These are phyloP conservation scores for Lanistes nyassanus DNA, from an alignment of 1,140 invertebrate genomes.

Conservation along the genomic window DNA sequence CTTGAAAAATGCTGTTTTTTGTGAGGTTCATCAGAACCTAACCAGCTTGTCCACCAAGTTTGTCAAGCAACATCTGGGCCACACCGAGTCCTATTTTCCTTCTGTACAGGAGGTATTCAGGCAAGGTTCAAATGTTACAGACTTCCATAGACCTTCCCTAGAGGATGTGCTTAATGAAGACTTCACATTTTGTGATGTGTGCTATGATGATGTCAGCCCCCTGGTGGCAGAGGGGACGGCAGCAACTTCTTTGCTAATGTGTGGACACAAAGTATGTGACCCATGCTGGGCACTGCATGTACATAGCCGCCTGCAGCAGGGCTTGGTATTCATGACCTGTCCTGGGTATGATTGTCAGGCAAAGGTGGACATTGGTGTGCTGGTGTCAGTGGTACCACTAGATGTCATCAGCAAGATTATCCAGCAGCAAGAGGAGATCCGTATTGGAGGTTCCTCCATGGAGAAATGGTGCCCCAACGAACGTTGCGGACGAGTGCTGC, in stretches of 20 bases:
- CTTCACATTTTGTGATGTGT: conserved; percentile 26
- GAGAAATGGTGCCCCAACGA: conserved; percentile 32
- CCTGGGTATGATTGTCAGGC: conserved; percentile 31
- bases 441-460: conserved; percentile 8
- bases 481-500: conserved; percentile 26
- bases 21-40: neutral
- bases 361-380: conserved; percentile 2
- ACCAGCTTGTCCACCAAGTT: neutral
- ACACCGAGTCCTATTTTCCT: conserved; percentile 6
- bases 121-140: neutral
- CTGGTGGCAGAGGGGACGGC: neutral
- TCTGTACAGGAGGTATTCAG: conserved; percentile 8
- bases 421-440: conserved; percentile 10
- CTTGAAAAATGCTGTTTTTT: neutral
- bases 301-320: conserved; percentile 6
- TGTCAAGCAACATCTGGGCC: conserved; percentile 2
- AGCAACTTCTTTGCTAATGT: conserved; percentile 17
- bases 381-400: conserved; percentile 25
- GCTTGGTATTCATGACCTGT: conserved; percentile 20
- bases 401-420: conserved; percentile 14
- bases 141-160: neutral
- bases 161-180: conserved; percentile 14
- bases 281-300: conserved; percentile 27
- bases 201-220: conserved; percentile 28
- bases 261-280: conserved; percentile 31